Conservation (phyloP, 2,797 vertebrate species). For the Chaetophractus vellerosus region DNA sequence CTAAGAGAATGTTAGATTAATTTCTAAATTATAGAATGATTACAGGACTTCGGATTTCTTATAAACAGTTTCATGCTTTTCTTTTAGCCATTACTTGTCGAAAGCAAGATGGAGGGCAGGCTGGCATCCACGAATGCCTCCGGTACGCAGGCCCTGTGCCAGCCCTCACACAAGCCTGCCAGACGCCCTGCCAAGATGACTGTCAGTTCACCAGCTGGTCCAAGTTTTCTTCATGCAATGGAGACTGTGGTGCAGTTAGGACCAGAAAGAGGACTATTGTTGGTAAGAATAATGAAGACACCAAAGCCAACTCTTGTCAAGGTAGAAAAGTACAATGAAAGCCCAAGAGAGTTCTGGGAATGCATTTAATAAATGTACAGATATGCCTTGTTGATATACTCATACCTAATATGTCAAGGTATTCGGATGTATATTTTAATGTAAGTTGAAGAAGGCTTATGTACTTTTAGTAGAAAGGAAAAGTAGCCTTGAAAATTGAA, state of each 20-base stretch:
- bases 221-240: slow-evolving; percentile 97
- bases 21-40: slow-evolving; percentile 54
- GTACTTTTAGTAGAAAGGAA: slow-evolving; percentile 1
- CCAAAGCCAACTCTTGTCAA: background rate
- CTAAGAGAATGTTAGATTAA: slow-evolving; percentile 34
- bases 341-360: background rate
- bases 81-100: slow-evolving; percentile 97
- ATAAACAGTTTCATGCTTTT: slow-evolving; percentile 77
- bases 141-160: slow-evolving; percentile 94
- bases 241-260: slow-evolving; percentile 97
- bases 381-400: background rate
- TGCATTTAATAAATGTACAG: background rate
- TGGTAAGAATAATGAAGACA: slow-evolving; percentile 90
- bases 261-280: slow-evolving; percentile 96
- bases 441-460: background rate
- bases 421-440: background rate
- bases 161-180: slow-evolving; percentile 95
- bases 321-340: slow-evolving; percentile 40
- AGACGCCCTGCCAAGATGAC: slow-evolving; percentile 98
- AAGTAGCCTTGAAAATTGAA: background rate
- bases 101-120: slow-evolving; percentile 96
- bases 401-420: background rate
- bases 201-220: slow-evolving; percentile 99
- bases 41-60: slow-evolving; percentile 38
- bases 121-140: slow-evolving; percentile 95